Conservation (phyloP, 2,113 vertebrate genomes). For the Hemiprocne comata region DNA sequence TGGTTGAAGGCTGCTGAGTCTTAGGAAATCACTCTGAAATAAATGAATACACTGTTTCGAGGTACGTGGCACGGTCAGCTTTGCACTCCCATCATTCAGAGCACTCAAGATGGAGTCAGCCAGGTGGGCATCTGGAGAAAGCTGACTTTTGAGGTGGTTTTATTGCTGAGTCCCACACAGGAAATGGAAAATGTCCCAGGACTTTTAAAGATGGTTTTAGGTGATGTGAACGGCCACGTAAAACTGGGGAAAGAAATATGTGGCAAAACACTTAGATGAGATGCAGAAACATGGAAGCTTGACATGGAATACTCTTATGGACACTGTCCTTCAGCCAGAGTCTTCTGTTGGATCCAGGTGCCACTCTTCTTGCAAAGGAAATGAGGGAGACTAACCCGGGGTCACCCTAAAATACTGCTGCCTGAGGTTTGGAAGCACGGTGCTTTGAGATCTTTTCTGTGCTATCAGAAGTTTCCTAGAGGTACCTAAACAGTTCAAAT, state of each 20-base stretch:
- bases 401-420: background rate
- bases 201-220: background rate
- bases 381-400: background rate
- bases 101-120: background rate
- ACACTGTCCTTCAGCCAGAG: background rate
- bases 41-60: background rate
- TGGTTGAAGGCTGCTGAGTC: constrained; percentile 3
- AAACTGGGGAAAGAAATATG: background rate
- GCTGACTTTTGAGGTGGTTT: background rate
- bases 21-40: background rate
- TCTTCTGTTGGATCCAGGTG: background rate
- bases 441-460: background rate
- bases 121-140: background rate
- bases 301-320: background rate
- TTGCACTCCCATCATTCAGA: background rate
- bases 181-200: background rate
- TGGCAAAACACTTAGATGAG: background rate
- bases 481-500: background rate
- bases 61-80: fast-evolving
- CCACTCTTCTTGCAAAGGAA: background rate
- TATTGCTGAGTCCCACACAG: background rate
- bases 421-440: background rate
- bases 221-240: background rate
- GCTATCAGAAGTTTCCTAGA: background rate
- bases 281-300: background rate